These are phyloP conservation scores for Tetranychus truncatus DNA, from an alignment of 2,888 invertebrate genomes.

Conservation along the genomic window DNA sequence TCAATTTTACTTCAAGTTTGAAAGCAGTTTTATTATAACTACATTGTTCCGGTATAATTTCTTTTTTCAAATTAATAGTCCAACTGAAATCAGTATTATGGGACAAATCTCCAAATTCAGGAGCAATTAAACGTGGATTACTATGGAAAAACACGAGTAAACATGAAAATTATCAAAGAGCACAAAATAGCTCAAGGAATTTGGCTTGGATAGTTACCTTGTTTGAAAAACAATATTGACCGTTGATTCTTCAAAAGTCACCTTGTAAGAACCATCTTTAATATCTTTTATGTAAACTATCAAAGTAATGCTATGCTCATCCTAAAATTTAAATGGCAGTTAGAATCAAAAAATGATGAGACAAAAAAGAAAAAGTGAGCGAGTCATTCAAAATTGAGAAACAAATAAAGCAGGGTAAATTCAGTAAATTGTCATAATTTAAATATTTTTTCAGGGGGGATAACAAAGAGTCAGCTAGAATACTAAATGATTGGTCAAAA, in stretches of 20 bases:
- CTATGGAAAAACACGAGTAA: not conserved
- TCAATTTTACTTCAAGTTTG: slow-evolving; percentile 29
- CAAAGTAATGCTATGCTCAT: not conserved
- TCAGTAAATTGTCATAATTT: too few species aligned
- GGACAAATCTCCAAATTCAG: not conserved
- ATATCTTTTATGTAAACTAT: not conserved
- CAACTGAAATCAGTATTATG: not conserved
- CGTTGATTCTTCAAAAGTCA: not conserved
- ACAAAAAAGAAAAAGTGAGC: not conserved
- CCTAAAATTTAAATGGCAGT: not conserved
- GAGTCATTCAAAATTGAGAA: not conserved
- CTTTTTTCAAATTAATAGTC: slow-evolving; percentile 25
- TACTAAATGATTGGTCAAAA: too few species aligned
- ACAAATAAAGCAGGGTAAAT: too few species aligned
- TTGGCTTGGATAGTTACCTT: not conserved
- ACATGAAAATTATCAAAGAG: not conserved
- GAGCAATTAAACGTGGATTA: not conserved
- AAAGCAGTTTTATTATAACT: slow-evolving; percentile 27
- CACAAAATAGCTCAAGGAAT: not conserved
- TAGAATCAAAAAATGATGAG: not conserved
- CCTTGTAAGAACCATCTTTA: not conserved
- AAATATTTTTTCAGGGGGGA: too few species aligned
- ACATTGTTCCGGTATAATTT: slow-evolving; percentile 29
- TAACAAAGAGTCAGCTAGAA: too few species aligned
- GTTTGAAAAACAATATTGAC: not conserved